Base-by-base conservation (phyloP, 2,797 vertebrate species). In the Tolypeutes matacus region DNA sequence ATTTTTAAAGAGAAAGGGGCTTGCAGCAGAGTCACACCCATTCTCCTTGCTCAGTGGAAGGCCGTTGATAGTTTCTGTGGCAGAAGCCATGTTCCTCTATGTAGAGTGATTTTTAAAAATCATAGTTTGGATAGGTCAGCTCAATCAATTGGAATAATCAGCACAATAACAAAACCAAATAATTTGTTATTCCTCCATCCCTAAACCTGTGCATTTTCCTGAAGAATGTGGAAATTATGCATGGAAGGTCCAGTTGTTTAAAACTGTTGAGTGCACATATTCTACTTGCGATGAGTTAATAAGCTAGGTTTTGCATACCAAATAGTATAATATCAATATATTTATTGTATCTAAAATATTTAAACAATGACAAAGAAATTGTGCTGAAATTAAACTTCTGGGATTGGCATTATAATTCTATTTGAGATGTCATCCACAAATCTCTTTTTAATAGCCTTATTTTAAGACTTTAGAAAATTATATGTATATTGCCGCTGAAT, bases 181-280 rank as follows among this genome's bases (percentile, higher is more conserved):
- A 77, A 77, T 85, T 94, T 83, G 31, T 60, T 94, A 82, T 94
- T 90, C n/a, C 49, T 80, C 83, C 89, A 91, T 60, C 58, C 18
- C 23, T 69, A 53, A 95, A 73, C 49, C 75, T 93, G 29, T n/a
- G 4, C 6, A 70, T 67, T 76, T 94, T 62, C 39, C 46, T 56
- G 6, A 96, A 88, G 29, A 86, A 83, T 88, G 11, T n/a, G 11
- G 70, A 65, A 78, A 34, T 94, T 96, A 49, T 67, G 2, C 51
- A 39, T 58, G 10, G 78, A 86, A 96, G 25, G 1, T 93, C 73
- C 31, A 73, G 5, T 77, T 87, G 53, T 36, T 92, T 21, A 67
- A 87, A 91, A 72, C 46, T 72, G 18, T 46, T 53, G 36, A 73
- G 13, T 7, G 10, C 64, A 12, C 0, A 12, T 70, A 17, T 89